Percentiles rank a stretch among this genome's conserved stretches.
These are phyloP conservation scores for Eupeodes latifasciatus DNA, from an alignment of 2,888 invertebrate genomes.

Conservation along the genomic window DNA sequence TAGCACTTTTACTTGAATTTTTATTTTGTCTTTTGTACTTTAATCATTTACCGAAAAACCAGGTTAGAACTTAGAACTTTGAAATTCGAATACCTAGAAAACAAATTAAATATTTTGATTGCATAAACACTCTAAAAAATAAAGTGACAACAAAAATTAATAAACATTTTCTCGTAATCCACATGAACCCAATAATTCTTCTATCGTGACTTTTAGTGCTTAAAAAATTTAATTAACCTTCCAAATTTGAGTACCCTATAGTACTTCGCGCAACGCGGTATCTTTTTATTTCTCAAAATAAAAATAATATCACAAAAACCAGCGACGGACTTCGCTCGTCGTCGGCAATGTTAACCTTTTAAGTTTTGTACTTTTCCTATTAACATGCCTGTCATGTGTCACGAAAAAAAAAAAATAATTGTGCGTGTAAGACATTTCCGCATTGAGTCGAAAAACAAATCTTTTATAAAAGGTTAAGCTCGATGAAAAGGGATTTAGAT, in stretches of 20 bases:
- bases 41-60: too few species aligned
- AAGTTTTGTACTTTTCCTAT: slow-evolving; percentile 9
- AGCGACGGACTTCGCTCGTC: neutral
- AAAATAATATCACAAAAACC: neutral
- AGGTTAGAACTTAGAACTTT: neutral
- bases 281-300: neutral
- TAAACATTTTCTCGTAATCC: neutral
- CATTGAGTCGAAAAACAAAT: neutral
- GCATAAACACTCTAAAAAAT: neutral
- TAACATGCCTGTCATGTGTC: slow-evolving; percentile 41
- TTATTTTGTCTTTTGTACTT: too few species aligned
- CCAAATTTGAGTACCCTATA: neutral
- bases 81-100: neutral
- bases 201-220: neutral
- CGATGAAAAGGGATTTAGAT: slow-evolving; percentile 25
- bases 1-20: too few species aligned
- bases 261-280: slow-evolving; percentile 2
- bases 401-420: slow-evolving; percentile 1
- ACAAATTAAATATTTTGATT: neutral
- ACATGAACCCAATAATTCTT: neutral
- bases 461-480: slow-evolving; percentile 26
- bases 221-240: slow-evolving; percentile 9
- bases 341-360: slow-evolving; percentile 6
- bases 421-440: slow-evolving; percentile 52
- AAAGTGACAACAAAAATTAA: neutral